Evolutionary conservation across 2,113 vertebrate species (phyloP), one percentile per base, ranked within the genome.

Genomic region (Mesoclemmys tuberculata): DNA sequence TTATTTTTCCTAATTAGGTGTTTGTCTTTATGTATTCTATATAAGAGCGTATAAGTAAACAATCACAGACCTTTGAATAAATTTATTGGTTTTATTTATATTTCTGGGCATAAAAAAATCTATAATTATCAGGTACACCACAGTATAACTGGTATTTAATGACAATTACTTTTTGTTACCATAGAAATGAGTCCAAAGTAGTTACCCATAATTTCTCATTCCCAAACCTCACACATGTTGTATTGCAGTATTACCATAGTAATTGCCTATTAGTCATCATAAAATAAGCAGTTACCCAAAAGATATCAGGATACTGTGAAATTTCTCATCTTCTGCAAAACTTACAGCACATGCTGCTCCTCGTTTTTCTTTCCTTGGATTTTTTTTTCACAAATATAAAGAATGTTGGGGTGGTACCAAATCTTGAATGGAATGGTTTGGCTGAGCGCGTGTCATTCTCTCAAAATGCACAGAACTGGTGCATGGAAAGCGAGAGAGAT

Each of bases 201-300:
- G 97, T 98, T 98, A 98, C 98, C 98, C 98, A 98, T 98, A 98
- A 98, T 98, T 98, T 98, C 98, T 98, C 98, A 98, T 98, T 98
- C 97, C 96, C 97, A 96, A 96, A 95, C 94, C 97, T 98, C 98
- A 98, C 98, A 98, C 97, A 97, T 97, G 96, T 98, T 98, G 98
- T 98, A 98, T 98, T 98, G 98, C 96, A 13, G 98, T 97, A 98
- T 98, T 98, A 98, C 97, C 98, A 98, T 98, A 98, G 98, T 98
- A 98, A 98, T 98, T 98, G 98, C 98, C 98, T 98, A 98, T 98
- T 98, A 98, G 98, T 98, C 98, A 98, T 98, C 98, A 98, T 98
- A 98, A 98, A 98, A 98, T 98, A 98, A 97, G 89, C 97, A 98
- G 98, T 98, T 98, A 98, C 97, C 96, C 97, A 97, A 98, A 98